A percentile compares a stretch with the other conserved stretches of the same genome.
phyloP scores from a whole-genome alignment of 2,888 invertebrate genomes.

The Chesias legatella region DNA sequence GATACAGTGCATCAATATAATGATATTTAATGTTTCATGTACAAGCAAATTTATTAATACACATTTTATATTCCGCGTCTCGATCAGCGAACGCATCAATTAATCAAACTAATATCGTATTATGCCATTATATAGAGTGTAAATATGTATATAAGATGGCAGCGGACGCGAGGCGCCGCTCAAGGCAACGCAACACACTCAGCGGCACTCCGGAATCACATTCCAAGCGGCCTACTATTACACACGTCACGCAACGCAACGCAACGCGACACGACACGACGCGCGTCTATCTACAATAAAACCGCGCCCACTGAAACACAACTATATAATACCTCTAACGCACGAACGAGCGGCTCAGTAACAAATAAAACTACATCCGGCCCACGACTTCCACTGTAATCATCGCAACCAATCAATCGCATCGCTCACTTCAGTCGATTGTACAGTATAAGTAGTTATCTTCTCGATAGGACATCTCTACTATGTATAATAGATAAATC shows the following conservation, averaged over 20 bases:
- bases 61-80: constrained; percentile 68
- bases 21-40: constrained; percentile 88
- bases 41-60: constrained; percentile 85
- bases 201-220: constrained; percentile 68
- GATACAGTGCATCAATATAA: constrained; percentile 86
- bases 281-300: constrained; percentile 45
- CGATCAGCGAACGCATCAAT: constrained; percentile 57
- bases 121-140: constrained; percentile 79
- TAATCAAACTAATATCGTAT: constrained; percentile 67
- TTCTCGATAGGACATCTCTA: constrained; percentile 76
- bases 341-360: constrained; percentile 39
- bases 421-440: constrained; percentile 72
- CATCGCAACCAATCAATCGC: constrained; percentile 63
- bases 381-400: constrained; percentile 55
- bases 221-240: constrained; percentile 64
- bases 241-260: constrained; percentile 42
- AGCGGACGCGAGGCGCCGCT: constrained; percentile 49
- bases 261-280: too few species aligned
- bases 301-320: constrained; percentile 28
- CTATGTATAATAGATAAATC: constrained; percentile 78
- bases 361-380: constrained; percentile 66
- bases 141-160: constrained; percentile 62
- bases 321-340: constrained; percentile 58
- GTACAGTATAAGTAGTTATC: constrained; percentile 69
- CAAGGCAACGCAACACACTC: constrained; percentile 60